phyloP scores from a whole-genome alignment of 2,888 invertebrate species.

The Brenthis daphne region DNA sequence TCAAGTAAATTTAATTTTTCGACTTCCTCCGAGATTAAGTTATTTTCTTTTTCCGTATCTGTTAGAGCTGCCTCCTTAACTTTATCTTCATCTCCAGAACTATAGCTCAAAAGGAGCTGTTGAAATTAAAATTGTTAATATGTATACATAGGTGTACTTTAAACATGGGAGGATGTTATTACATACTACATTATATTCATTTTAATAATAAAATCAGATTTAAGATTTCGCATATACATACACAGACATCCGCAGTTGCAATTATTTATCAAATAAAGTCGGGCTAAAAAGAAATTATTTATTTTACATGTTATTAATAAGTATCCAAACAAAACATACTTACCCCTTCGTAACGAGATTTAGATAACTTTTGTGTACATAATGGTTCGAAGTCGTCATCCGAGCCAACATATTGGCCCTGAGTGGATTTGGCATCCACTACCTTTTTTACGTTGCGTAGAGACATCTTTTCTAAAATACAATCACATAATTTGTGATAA shows the following conservation, averaged over 20 bases:
- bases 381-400: slow-evolving; percentile 56
- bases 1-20: too few species aligned
- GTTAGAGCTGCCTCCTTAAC: neutral
- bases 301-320: too few species aligned
- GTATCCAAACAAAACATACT: slow-evolving; percentile 30
- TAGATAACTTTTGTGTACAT: slow-evolving; percentile 39
- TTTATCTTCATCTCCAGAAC: slow-evolving; percentile 5
- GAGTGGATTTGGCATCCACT: slow-evolving; percentile 42
- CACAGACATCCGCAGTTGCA: neutral
- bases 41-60: neutral
- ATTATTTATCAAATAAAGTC: neutral
- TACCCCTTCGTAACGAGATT: slow-evolving; percentile 44
- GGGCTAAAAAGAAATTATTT: neutral
- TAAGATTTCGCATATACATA: neutral
- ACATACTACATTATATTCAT: too few species aligned
- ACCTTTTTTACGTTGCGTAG: slow-evolving; percentile 48
- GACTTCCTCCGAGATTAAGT: too few species aligned
- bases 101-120: slow-evolving; percentile 12
- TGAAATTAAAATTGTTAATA: neutral
- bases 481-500: neutral
- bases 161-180: too few species aligned
- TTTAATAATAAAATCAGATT: too few species aligned
- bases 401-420: slow-evolving; percentile 47
- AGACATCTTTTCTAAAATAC: slow-evolving; percentile 42
- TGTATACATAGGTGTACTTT: too few species aligned